Evolutionary conservation across 2,888 invertebrate genomes (phyloP).

Genomic region (Lycaena phlaeas): DNA sequence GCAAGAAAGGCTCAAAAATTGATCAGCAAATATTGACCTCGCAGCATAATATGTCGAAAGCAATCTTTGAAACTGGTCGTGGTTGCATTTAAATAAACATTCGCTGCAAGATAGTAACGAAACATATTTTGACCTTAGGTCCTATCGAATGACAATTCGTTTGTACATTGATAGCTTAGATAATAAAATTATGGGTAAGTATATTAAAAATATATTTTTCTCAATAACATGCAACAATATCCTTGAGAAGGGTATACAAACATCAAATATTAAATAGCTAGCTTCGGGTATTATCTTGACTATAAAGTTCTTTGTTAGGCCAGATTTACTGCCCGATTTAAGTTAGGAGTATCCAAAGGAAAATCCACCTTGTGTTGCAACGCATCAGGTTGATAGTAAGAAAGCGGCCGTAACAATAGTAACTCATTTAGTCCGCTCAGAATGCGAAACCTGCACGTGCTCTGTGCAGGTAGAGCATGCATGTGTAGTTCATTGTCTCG

Average conservation of each 20-base stretch:
- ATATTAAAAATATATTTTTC: too few species aligned
- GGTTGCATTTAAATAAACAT: constrained; percentile 70
- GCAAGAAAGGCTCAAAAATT: constrained; percentile 29
- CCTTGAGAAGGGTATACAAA: too few species aligned
- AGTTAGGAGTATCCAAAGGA: constrained; percentile 24
- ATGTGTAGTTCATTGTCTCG: constrained; percentile 62
- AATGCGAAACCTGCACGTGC: constrained; percentile 66
- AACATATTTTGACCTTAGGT: constrained; percentile 57
- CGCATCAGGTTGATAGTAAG: constrained; percentile 32
- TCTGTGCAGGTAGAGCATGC: constrained; percentile 60
- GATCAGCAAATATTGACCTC: constrained; percentile 67
- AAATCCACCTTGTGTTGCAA: constrained; percentile 31
- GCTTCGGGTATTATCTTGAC: constrained; percentile 1
- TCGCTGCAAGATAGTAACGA: constrained; percentile 53
- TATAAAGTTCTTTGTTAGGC: constrained; percentile 37
- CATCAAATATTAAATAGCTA: constrained; percentile 2
- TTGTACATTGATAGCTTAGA: too few species aligned
- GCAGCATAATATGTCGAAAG: constrained; percentile 68
- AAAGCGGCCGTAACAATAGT: constrained; percentile 29
- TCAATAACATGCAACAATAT: constrained; percentile 1
- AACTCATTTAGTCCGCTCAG: constrained; percentile 35
- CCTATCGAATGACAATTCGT: too few species aligned
- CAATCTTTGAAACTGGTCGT: constrained; percentile 53
- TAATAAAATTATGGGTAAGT: too few species aligned
- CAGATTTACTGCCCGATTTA: constrained; percentile 32